Evolutionary conservation across 2,113 vertebrate genomes (phyloP), one percentile per base, ranked within the genome.

Genomic region (Herpetotheres cachinnans): DNA sequence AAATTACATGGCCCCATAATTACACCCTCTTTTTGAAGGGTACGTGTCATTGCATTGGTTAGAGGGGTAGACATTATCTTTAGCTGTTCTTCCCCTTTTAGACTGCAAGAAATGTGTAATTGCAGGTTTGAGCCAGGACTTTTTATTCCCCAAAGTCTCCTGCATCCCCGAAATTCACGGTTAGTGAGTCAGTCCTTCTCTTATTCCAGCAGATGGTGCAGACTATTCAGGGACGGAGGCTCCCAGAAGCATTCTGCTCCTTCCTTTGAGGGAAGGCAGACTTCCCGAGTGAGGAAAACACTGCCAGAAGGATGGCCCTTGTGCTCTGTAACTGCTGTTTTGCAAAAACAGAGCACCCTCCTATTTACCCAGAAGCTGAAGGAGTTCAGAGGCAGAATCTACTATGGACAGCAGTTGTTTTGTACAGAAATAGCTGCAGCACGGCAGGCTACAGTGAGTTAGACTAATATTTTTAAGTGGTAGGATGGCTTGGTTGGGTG

Each of bases 151-250:
- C 86, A 42, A 91, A 91, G 95, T 90, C 16, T 30, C 84, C 87
- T 59, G 78, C 62, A 46, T 89, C 93, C 96, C 96, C 9, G 0
- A 82, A 95, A 95, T 95, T 90, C 93, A 27, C 88, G 91, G 97
- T 86, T 93, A 83, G 96, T 97, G 94, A 96, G 91, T 97, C 93
- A 93, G 82, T 96, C 96, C 91, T 96, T 21, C 94, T 93, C 82
- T 91, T 89, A 66, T 95, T 94, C 94, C 96, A 95, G 94, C 95
- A 96, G 96, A 96, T 96, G 94, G 95, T 97, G 96, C 95, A 95
- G 97, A 96, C 93, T 95, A 91, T 95, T 89, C 96, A 96, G 89
- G 94, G 96, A 97, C 50, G 1, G 95, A 97, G 94, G 91, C 82
- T 94, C 93, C 94, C 95, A 91, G 74, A 91, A 95, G 95, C 91